These are phyloP conservation scores for Phrynosoma platyrhinos DNA, from an alignment of 2,113 vertebrate genomes.

Conservation along the genomic window DNA sequence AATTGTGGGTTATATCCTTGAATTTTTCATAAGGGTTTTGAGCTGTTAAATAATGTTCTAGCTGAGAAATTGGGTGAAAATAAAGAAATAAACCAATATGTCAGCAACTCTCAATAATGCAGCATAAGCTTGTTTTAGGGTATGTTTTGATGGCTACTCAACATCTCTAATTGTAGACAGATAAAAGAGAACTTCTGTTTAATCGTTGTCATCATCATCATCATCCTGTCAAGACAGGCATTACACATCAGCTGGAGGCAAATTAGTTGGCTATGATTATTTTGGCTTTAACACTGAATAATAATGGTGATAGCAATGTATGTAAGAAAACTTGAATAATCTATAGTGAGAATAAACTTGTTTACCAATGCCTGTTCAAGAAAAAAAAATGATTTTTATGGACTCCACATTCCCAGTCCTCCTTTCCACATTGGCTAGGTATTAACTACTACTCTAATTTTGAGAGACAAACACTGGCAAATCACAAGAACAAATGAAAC, in stretches of 20 bases:
- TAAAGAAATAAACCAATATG: not conserved
- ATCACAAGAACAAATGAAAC: slow-evolving; percentile 3
- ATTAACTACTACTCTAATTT: slow-evolving; percentile 4
- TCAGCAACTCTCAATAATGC: not conserved
- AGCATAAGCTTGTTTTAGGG: too few relatives aligned
- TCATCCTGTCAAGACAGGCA: too few relatives aligned
- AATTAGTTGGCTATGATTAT: not conserved
- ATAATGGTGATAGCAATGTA: not conserved
- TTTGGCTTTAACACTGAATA: not conserved
- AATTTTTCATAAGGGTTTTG: not conserved
- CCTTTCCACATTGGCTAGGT: not conserved
- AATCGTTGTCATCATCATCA: not conserved
- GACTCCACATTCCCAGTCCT: not conserved
- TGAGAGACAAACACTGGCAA: slow-evolving; percentile 7
- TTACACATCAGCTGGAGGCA: not conserved
- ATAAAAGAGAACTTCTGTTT: not conserved
- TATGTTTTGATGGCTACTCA: too few relatives aligned
- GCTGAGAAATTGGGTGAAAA: not conserved
- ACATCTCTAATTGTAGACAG: not conserved
- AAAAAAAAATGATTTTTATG: not conserved
- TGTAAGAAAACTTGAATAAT: not conserved
- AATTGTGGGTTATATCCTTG: not conserved
- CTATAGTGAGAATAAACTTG: not conserved
- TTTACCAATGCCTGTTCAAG: not conserved
- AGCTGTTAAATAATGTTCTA: not conserved